A percentile compares a stretch with the other conserved stretches of the same genome.
Evolutionary conservation across 2,113 vertebrate species (phyloP).

Genomic region (Chitala chitala): DNA sequence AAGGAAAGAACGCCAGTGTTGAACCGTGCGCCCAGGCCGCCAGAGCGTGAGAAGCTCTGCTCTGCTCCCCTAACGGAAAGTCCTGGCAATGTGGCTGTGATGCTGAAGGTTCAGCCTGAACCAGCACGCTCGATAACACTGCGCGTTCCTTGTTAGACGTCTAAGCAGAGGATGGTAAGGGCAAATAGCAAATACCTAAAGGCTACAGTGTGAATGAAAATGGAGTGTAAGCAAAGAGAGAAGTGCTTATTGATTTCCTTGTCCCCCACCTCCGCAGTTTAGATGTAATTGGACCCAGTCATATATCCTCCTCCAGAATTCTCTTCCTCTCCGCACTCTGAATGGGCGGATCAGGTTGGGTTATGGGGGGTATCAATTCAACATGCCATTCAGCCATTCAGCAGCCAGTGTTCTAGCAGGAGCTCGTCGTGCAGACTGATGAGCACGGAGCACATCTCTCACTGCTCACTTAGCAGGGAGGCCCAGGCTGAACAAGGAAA

Average conservation of each 20-base stretch:
- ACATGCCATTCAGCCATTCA: slow-evolving; percentile 24
- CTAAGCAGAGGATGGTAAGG: background rate
- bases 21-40: slow-evolving; percentile 9
- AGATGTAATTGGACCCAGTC: slow-evolving; percentile 34
- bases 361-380: slow-evolving; percentile 20
- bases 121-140: too few species aligned
- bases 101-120: background rate
- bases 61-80: background rate
- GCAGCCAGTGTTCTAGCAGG: slow-evolving; percentile 12
- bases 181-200: slow-evolving; percentile 13
- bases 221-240: slow-evolving; percentile 17
- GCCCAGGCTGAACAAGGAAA: background rate
- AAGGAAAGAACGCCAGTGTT: too few species aligned
- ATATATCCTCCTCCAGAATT: slow-evolving; percentile 27
- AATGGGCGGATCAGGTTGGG: slow-evolving; percentile 11
- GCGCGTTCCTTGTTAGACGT: too few species aligned
- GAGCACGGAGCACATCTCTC: background rate
- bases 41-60: background rate
- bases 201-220: slow-evolving; percentile 18
- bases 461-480: background rate
- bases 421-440: slow-evolving; percentile 26
- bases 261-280: slow-evolving; percentile 23
- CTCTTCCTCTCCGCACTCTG: background rate
- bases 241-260: slow-evolving; percentile 28
- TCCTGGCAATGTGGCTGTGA: background rate